Conservation (phyloP, 1,140 invertebrate species). For the Rhynchophorus ferrugineus region DNA sequence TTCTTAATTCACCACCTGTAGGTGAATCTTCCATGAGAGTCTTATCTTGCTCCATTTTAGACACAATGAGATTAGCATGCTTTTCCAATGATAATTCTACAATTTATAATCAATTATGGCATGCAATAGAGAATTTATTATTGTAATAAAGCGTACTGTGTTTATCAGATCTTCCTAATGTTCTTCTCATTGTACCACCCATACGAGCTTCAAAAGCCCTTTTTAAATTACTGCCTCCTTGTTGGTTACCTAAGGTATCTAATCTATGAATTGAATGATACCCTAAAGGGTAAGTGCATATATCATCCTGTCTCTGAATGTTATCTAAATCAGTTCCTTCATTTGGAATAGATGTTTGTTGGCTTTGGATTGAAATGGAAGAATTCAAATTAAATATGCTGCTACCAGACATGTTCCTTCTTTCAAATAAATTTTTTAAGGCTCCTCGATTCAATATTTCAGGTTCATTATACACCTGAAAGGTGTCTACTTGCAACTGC, state of each 20-base stretch:
- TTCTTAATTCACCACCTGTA: constrained; percentile 47
- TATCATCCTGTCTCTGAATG: background rate
- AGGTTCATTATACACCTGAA: background rate
- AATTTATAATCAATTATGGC: background rate
- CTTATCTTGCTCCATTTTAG: constrained; percentile 51
- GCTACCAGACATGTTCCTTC: no score
- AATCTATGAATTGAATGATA: constrained; percentile 19
- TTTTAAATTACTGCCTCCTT: constrained; percentile 11
- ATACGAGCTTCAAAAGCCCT: constrained; percentile 16
- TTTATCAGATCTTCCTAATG: constrained; percentile 5
- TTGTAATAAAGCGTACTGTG: background rate
- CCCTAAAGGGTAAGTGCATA: background rate
- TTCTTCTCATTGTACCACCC: constrained; percentile 10
- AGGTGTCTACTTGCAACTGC: constrained; percentile 7
- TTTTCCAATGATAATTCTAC: constrained; percentile 27
- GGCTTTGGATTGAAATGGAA: background rate
- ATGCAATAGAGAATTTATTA: background rate
- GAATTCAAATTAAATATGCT: background rate
- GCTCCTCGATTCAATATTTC: no score
- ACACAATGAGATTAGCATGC: constrained; percentile 48
- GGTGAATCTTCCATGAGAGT: constrained; percentile 54
- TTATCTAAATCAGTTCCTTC: background rate
- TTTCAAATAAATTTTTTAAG: constrained; percentile 9
- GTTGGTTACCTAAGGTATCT: constrained; percentile 1
- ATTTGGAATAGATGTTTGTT: background rate